Evolutionary conservation across 2,797 vertebrate genomes (phyloP).

Genomic region (Chaenodraco wilsoni): DNA sequence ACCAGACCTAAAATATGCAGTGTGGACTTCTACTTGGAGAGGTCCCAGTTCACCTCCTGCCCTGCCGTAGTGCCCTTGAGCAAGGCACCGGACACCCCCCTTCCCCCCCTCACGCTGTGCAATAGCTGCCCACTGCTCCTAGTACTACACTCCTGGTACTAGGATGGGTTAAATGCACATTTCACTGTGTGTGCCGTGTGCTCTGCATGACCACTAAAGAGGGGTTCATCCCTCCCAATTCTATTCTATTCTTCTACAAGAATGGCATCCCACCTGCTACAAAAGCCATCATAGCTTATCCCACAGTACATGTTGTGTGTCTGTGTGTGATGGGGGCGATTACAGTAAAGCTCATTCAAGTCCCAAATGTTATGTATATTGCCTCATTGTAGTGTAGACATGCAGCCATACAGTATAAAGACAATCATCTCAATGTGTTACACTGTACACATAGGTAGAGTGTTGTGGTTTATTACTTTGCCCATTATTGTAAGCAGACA

Average conservation of each 20-base stretch:
- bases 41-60: too few relatives aligned
- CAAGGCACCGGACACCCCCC: too few relatives aligned
- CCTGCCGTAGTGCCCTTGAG: too few relatives aligned
- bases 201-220: too few relatives aligned
- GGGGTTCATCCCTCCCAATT: too few relatives aligned
- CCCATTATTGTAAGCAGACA: slow-evolving; percentile 54
- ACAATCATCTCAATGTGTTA: slow-evolving; percentile 56
- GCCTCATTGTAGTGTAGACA: slow-evolving; percentile 32
- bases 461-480: slow-evolving; percentile 50
- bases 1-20: too few relatives aligned
- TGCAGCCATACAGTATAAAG: slow-evolving; percentile 34
- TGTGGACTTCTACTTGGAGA: too few relatives aligned
- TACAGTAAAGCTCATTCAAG: slow-evolving; percentile 67
- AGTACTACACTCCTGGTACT: too few relatives aligned
- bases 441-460: slow-evolving; percentile 42
- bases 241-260: slow-evolving; percentile 11
- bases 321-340: slow-evolving; percentile 69
- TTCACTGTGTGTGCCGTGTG: too few relatives aligned
- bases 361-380: slow-evolving; percentile 44
- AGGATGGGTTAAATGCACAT: too few relatives aligned
- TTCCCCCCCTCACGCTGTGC: too few relatives aligned
- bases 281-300: slow-evolving; percentile 55
- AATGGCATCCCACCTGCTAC: slow-evolving; percentile 56
- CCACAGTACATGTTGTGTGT: slow-evolving; percentile 50
- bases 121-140: too few relatives aligned